A percentile compares a stretch with the other conserved stretches of the same genome.
Evolutionary conservation across 2,888 invertebrate species (phyloP).

Genomic region (Nemotelus pantherinus): DNA sequence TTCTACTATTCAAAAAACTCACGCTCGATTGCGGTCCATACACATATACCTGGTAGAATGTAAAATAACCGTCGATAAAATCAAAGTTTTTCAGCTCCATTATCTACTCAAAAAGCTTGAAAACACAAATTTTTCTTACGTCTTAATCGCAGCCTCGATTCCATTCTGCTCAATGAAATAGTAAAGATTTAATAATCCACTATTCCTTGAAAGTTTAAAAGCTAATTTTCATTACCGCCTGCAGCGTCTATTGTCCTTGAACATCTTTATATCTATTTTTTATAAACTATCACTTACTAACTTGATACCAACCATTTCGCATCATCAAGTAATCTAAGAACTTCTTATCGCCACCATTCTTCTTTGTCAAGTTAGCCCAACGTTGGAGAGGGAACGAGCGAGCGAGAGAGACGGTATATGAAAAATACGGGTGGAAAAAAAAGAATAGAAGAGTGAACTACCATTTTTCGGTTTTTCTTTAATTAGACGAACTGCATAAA

Average conservation of each 20-base stretch:
- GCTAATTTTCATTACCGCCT: constrained; percentile 17
- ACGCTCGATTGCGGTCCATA: too few species aligned
- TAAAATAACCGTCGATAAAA: too few species aligned
- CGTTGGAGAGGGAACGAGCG: too few species aligned
- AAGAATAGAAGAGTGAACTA: not conserved
- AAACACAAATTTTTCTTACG: too few species aligned
- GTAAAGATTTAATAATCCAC: constrained; percentile 10
- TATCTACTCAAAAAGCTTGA: too few species aligned
- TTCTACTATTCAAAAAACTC: too few species aligned
- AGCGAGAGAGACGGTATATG: too few species aligned
- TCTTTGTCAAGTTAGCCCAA: too few species aligned
- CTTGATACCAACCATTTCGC: not conserved
- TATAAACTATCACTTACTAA: not conserved
- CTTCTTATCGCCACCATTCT: too few species aligned
- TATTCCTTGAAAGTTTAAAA: constrained; percentile 8
- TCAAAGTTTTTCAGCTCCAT: too few species aligned
- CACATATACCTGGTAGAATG: too few species aligned
- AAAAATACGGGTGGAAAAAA: not conserved
- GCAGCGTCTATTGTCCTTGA: constrained; percentile 15
- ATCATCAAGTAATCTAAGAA: too few species aligned
- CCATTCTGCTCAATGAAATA: constrained; percentile 1
- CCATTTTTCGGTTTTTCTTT: constrained; percentile 36
- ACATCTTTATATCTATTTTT: not conserved
- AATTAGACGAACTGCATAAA: constrained; percentile 44
- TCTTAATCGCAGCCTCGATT: not conserved